Evolutionary conservation across 1,140 invertebrate genomes (phyloP).

Genomic region (Antheraea pernyi): DNA sequence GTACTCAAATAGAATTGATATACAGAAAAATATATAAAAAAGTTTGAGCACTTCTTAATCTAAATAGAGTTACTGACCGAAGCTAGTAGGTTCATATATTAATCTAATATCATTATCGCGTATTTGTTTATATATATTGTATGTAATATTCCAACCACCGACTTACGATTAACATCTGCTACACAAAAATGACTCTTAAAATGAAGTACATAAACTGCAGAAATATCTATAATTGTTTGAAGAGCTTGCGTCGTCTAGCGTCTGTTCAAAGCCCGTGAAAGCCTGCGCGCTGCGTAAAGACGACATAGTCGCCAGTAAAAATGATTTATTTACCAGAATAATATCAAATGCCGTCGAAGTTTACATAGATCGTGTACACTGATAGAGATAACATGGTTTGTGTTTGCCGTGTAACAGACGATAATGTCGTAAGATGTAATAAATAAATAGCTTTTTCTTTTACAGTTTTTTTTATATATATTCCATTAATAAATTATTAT

Average conservation of each 20-base stretch:
- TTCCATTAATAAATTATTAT: neutral
- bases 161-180: no score
- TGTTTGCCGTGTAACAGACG: neutral
- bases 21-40: no score
- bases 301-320: constrained; percentile 46
- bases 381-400: constrained; percentile 26
- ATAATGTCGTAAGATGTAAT: constrained; percentile 2
- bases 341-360: constrained; percentile 54
- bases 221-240: neutral
- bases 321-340: constrained; percentile 60
- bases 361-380: constrained; percentile 42
- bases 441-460: neutral
- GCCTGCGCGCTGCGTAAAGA: constrained; percentile 56
- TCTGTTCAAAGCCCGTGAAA: constrained; percentile 55
- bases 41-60: no score
- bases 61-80: no score
- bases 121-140: no score
- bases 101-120: no score
- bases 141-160: neutral
- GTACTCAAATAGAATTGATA: no score
- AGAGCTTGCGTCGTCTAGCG: constrained; percentile 16
- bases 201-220: neutral
- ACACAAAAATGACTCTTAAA: neutral
- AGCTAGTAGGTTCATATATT: no score
- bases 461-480: neutral